Base-by-base conservation (phyloP, 2,888 invertebrate species). In the Pilophorus perplexus region DNA sequence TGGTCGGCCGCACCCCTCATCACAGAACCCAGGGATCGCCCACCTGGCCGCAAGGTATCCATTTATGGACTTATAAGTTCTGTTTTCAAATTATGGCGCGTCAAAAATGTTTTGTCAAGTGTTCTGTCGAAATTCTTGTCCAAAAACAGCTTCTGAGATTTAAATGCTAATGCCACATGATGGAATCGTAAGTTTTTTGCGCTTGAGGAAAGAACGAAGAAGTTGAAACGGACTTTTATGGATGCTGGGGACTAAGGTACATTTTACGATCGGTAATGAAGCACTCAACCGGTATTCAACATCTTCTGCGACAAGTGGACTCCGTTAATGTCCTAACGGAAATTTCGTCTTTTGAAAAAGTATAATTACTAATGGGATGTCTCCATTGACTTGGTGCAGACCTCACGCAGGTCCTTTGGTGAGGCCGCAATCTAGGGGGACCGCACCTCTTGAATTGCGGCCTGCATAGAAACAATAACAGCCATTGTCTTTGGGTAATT, bases 1-100 rank as follows among this genome's bases (percentile, higher is more conserved):
- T 91, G 90, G 90, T 90, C 90, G 46, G 89, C 90, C 0, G 90
- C 90, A 10, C 89, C 89, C 20, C 84, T 89, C 42, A 86, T 89
- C 72, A 81, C 86, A 2, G 73, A 73, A 40, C 67, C 69, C 44
- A 70, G 60, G 69, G 64, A 69, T 20, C 37, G 67, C 4, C 67
- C 67, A 5, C 60, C 67, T 4, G 64, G 60, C 6, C 60, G 68
- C 33, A 72, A 71, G 64, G 71, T 71, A 55, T n/a, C n/a, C n/a
- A 50, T 59, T 46, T 42, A 0, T 22, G 4, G 27, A 52, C n/a
- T 14, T 8, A n/a, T 42, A 12, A 14, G 8, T 42, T 42, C 14
- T 14, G 14, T 42, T 14, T 42, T 14, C 12, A 33, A 33, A 33
- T n/a, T n/a, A n/a, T n/a, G n/a, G n/a, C n/a, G n/a, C n/a, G n/a